A percentile compares a stretch with the other conserved stretches of the same genome.
Evolutionary conservation across 1,140 invertebrate genomes (phyloP).

Genomic region (Drosophila lacertosa): DNA sequence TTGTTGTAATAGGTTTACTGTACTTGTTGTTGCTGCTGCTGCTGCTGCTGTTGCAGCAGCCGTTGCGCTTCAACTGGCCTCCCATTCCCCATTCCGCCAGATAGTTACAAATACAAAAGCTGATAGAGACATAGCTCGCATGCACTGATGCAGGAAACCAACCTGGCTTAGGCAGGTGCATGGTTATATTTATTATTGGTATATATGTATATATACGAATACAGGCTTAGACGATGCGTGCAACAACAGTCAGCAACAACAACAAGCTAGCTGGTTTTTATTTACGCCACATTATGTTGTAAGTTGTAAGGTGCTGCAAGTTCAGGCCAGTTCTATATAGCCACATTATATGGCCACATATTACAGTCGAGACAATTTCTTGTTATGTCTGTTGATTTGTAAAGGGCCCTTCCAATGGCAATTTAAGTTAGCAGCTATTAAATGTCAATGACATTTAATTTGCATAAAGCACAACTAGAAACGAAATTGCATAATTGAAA

Average conservation of each 20-base stretch:
- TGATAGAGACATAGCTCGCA: conserved; percentile 50
- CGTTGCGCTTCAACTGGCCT: conserved; percentile 18
- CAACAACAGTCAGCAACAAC: conserved; percentile 24
- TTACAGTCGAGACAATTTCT: conserved; percentile 13
- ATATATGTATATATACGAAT: background rate
- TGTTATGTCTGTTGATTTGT: conserved; percentile 16
- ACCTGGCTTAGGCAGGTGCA: conserved; percentile 37
- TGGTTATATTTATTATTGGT: conserved; percentile 4
- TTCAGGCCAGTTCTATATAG: conserved; percentile 24
- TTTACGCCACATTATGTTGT: conserved; percentile 58
- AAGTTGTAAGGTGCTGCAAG: conserved; percentile 28
- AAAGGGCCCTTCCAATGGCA: conserved; percentile 20
- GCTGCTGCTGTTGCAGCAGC: conserved; percentile 31
- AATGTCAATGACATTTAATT: conserved; percentile 43
- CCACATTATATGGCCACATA: background rate
- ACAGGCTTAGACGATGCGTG: conserved; percentile 43
- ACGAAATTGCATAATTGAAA: background rate
- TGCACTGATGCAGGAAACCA: conserved; percentile 38
- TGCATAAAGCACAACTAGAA: conserved; percentile 7
- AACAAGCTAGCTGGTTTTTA: conserved; percentile 42
- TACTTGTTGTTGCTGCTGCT: conserved; percentile 14
- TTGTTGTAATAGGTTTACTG: conserved; percentile 29
- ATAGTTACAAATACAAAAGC: conserved; percentile 44
- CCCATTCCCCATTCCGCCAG: conserved; percentile 14
- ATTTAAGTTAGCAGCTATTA: conserved; percentile 7